These are phyloP conservation scores for Rhogogaster chlorosoma DNA, from an alignment of 2,888 invertebrate species.

Conservation along the genomic window DNA sequence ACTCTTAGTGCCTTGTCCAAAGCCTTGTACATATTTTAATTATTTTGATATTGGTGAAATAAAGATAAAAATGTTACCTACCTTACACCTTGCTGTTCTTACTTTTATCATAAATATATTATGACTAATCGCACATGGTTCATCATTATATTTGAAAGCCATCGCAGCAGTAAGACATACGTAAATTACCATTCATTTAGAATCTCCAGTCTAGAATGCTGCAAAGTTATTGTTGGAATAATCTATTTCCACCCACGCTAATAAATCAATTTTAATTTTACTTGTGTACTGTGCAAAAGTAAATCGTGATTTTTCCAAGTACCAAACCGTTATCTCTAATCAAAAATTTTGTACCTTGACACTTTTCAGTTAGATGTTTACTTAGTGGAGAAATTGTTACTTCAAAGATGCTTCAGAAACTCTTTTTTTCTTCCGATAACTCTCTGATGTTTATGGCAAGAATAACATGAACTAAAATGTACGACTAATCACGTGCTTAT, in stretches of 20 bases:
- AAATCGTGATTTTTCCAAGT: not conserved
- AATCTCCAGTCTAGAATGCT: not conserved
- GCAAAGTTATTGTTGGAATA: not conserved
- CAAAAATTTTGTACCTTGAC: not conserved
- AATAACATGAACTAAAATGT: slow-evolving; percentile 8
- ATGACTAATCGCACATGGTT: not conserved
- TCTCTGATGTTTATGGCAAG: not conserved
- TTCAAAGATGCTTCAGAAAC: slow-evolving; percentile 18
- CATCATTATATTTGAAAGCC: slow-evolving; percentile 16
- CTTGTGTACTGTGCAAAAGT: not conserved
- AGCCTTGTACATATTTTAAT: slow-evolving; percentile 47
- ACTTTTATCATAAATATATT: slow-evolving; percentile 2
- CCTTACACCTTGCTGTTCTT: slow-evolving; percentile 12
- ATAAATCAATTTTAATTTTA: not conserved
- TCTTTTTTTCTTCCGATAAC: not conserved
- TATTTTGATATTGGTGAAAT: slow-evolving; percentile 49
- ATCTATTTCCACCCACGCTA: not conserved
- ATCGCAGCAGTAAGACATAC: not conserved
- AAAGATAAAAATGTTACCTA: slow-evolving; percentile 48
- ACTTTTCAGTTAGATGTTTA: not conserved
- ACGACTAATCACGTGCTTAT: not conserved
- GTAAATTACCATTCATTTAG: not conserved
- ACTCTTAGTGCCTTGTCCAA: slow-evolving; percentile 49
- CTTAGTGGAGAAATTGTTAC: not conserved
- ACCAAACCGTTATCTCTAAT: not conserved